A percentile compares a stretch with the other conserved stretches of the same genome.
Evolutionary conservation across 1,140 invertebrate species (phyloP).

Genomic region (Drosophila kanapiae): DNA sequence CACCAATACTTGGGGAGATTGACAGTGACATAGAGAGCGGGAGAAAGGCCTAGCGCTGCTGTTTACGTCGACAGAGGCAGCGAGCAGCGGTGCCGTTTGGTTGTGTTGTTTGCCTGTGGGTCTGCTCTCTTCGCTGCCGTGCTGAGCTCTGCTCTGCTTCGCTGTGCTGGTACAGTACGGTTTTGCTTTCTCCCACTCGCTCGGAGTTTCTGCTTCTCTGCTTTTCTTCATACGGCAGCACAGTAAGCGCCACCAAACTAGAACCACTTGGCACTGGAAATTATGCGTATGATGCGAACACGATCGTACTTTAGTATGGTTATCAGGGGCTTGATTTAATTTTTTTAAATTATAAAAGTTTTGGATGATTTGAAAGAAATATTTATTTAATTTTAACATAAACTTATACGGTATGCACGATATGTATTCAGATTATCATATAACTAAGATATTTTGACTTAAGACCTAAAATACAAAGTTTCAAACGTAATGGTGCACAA

Average conservation of each 20-base stretch:
- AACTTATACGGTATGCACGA: neutral
- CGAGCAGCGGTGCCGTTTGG: neutral
- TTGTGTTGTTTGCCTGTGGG: neutral
- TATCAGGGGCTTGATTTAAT: neutral
- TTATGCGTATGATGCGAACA: neutral
- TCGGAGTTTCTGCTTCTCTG: conserved; percentile 27
- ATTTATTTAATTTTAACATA: neutral
- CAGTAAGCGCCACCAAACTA: conserved; percentile 12
- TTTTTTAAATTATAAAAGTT: no score
- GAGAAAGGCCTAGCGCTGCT: conserved; percentile 13
- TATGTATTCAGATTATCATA: neutral
- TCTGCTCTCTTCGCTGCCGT: neutral
- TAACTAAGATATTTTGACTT: neutral
- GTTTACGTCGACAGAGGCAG: conserved; percentile 4
- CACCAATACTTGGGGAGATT: conserved; percentile 12
- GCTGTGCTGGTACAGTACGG: conserved; percentile 53
- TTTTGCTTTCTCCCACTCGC: conserved; percentile 52
- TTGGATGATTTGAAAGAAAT: neutral
- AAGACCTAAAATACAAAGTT: no score
- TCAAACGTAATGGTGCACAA: neutral
- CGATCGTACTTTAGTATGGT: neutral
- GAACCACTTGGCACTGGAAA: neutral
- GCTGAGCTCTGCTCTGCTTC: neutral
- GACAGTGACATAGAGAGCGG: conserved; percentile 8
- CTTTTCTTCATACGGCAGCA: conserved; percentile 16